Evolutionary conservation across 2,113 vertebrate species (phyloP), one percentile per base, ranked within the genome.

Genomic region (Chionodraco myersi): DNA sequence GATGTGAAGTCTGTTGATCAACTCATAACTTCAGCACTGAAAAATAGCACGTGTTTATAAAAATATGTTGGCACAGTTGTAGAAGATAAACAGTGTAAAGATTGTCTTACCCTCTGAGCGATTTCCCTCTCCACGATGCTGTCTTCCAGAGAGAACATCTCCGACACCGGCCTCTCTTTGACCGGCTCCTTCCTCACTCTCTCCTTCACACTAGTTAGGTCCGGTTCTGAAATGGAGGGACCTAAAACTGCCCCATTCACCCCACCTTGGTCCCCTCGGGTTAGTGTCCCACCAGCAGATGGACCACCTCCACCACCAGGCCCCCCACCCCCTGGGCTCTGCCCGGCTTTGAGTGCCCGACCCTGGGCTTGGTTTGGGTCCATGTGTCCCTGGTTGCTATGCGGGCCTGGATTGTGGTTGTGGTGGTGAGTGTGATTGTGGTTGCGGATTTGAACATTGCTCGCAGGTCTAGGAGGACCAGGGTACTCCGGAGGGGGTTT

Each of bases 111-210:
- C 95, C 97, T 96, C 81, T 98, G 96, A 88, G 96, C 96, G 77
- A 98, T 97, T 87, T 99, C 98, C 86, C 97, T 94, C 84, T 99
- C 98, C 92, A 99, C 97, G 4, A 99, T 99, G 94, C 97, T 98
- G 91, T 99, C 98, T 77, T 99, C 97, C 6, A 98, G 92, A 70
- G 98, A 97, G 84, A 98, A 99, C 96, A 99, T 97, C 90, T 99
- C 98, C 0, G 98, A 99, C 64, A 99, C 98, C 0, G 98, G 98
- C 71, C 98, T 95, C 92, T 99, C 98, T 92, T 97, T 98, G 63
- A 99, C 96, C 0, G 97, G 97, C 53, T 99, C 98, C 72, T 97
- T 99, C 87, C 96, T 96, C 86, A 97, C 97, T 58, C 98, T 88
- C 90, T 99, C 98, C 92, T 99, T 99, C 72, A 99, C 98, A 0